Conservation (phyloP, 2,888 invertebrate genomes). For the Herminia tarsipennalis region DNA sequence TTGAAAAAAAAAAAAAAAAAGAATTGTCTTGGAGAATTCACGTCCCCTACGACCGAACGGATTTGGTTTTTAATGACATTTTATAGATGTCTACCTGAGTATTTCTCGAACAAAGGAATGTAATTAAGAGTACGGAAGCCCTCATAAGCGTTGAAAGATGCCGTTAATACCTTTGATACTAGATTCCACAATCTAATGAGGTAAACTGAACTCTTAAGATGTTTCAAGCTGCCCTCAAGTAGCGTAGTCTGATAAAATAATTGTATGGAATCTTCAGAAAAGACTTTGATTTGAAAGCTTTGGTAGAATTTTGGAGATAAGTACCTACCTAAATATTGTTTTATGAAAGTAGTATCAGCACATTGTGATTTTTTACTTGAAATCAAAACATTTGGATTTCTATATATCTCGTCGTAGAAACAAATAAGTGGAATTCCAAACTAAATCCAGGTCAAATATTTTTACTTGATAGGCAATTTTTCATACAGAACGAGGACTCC, state of each 20-base stretch:
- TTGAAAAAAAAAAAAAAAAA: conserved; percentile 11
- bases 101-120: conserved; percentile 38
- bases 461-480: no score
- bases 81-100: conserved; percentile 18
- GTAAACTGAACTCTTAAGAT: conserved; percentile 21
- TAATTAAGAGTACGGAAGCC: conserved; percentile 31
- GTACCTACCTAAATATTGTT: no score
- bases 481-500: no score
- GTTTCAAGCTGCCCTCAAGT: conserved; percentile 7
- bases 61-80: conserved; percentile 8
- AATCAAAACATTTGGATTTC: no score
- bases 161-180: conserved; percentile 34
- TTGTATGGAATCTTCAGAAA: no score
- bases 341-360: no score
- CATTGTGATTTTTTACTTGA: no score
- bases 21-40: conserved; percentile 16
- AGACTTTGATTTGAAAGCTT: no score
- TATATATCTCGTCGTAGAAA: no score
- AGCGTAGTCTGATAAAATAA: not conserved
- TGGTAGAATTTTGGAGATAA: no score
- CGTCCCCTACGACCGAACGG: not conserved
- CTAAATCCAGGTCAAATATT: no score
- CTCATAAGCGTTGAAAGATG: conserved; percentile 32
- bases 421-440: no score
- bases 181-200: conserved; percentile 33